Evolutionary conservation across 1,140 invertebrate species (phyloP).

Genomic region (Grapholita molesta): DNA sequence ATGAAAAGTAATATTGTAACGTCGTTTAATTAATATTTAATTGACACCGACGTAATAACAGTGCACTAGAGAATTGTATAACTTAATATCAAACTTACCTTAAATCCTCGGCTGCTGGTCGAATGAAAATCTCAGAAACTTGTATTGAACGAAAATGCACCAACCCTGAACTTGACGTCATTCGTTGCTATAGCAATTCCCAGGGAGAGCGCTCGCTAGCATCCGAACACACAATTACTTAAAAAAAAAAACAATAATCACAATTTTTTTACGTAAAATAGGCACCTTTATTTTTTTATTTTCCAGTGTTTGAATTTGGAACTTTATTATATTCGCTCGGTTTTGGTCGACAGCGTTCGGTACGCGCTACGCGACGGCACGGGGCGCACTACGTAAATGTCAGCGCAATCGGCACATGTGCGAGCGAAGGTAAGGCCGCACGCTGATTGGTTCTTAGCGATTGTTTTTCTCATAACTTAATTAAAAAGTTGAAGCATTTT

Average conservation of each 20-base stretch:
- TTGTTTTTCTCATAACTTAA: neutral
- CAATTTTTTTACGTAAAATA: slow-evolving; percentile 26
- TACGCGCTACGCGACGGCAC: slow-evolving; percentile 53
- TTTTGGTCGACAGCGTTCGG: slow-evolving; percentile 26
- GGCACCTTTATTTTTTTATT: slow-evolving; percentile 24
- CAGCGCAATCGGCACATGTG: slow-evolving; percentile 68
- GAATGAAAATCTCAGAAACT: slow-evolving; percentile 37
- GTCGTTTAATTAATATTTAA: neutral
- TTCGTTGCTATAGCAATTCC: slow-evolving; percentile 71
- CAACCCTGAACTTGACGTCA: slow-evolving; percentile 74
- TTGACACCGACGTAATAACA: neutral
- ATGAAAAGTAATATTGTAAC: neutral
- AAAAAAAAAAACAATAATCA: slow-evolving; percentile 27
- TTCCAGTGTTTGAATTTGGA: slow-evolving; percentile 37
- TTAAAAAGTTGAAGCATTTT: neutral
- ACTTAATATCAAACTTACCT: slow-evolving; percentile 36
- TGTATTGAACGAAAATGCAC: slow-evolving; percentile 71
- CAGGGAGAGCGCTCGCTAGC: slow-evolving; percentile 49
- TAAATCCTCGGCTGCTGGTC: slow-evolving; percentile 29
- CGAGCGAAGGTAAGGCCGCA: slow-evolving; percentile 47
- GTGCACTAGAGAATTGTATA: neutral
- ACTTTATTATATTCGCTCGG: slow-evolving; percentile 29
- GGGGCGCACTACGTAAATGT: slow-evolving; percentile 72
- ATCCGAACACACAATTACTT: slow-evolving; percentile 34
- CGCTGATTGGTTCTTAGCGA: slow-evolving; percentile 24